Conservation (phyloP, 53 echinoderm and acorn worm genomes). For the Paracentrotus lividus region DNA sequence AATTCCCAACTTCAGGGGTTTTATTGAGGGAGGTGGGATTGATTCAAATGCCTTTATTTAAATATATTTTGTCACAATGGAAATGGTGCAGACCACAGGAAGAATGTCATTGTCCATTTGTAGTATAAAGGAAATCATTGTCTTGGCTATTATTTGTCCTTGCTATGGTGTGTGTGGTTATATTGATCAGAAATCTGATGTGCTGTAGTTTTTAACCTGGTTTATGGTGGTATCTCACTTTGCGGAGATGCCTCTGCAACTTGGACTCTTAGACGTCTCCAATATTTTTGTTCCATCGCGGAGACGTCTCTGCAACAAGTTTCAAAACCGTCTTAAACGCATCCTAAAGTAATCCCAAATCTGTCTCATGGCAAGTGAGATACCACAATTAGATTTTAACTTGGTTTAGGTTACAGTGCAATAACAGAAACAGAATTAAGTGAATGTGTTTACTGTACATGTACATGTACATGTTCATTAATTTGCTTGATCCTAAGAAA, state of each 20-base stretch:
- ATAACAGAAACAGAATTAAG: too few relatives aligned
- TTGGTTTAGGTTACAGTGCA: too few relatives aligned
- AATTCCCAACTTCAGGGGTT: background rate
- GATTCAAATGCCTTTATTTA: background rate
- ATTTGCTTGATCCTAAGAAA: too few relatives aligned
- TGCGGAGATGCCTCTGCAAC: too few relatives aligned
- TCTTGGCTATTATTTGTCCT: background rate
- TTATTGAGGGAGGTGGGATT: background rate
- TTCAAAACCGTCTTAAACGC: too few relatives aligned
- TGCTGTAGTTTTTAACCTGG: background rate
- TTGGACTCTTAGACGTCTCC: too few relatives aligned
- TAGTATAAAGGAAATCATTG: background rate
- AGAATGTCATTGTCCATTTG: background rate
- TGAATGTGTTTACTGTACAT: background rate
- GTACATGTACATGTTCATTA: constrained; percentile 1
- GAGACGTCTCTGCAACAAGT: too few relatives aligned
- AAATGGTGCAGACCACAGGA: constrained; percentile 7
- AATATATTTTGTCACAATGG: background rate
- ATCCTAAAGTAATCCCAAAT: too few relatives aligned
- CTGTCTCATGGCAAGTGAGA: too few relatives aligned
- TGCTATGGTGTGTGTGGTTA: background rate
- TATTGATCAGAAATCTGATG: constrained; percentile 5
- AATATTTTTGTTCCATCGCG: too few relatives aligned
- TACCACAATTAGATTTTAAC: too few relatives aligned
- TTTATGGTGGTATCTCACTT: too few relatives aligned